Evolutionary conservation across 2,797 vertebrate genomes (phyloP), one percentile per base, ranked within the genome.

Genomic region (Tangara arthus): DNA sequence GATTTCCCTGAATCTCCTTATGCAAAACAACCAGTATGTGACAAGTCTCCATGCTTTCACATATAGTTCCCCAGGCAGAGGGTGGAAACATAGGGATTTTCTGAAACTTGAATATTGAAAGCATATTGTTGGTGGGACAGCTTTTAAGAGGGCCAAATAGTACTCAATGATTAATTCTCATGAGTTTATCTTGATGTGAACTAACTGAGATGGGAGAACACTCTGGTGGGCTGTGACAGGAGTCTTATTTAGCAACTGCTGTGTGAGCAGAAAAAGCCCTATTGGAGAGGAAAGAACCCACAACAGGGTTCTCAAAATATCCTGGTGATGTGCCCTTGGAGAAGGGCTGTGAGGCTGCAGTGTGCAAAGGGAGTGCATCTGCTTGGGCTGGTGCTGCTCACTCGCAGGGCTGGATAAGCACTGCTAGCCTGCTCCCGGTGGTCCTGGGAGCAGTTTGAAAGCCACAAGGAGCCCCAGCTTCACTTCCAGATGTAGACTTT

Each of bases 1-100:
- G 97, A 60, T 98, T 98, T 83, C 97, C 97, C 35, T 97, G 96
- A 61, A 98, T 87, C 63, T 88, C 96, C 30, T 97, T 96, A 7
- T 97, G 92, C 16, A 98, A 78, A 39, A 97, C 55, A 32, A 97
- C 59, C 57, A 98, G 90, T 41, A 97, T 97, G 42, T 98, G 97
- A 84, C 97, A 98, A 61, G 90, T 97, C 2, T 57, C 92, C 96
- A 97, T 97, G 75, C 96, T 96, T 1, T 79, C 91, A 10, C 97
- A 96, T 12, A 97, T 22, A 0, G 91, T 93, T 14, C 96, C 79
- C 96, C 97, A 97, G 1, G 96, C 75, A 97, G 23, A 61, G 92
- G 66, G 85, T 39, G 86, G 66, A 66, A 98, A 96, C 56, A 52
- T 87, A 72, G 55, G 87, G 23, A 95, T 88, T 41, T 95, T 80